Conservation (phyloP, 2,888 invertebrate species). For the Aricia artaxerxes region DNA sequence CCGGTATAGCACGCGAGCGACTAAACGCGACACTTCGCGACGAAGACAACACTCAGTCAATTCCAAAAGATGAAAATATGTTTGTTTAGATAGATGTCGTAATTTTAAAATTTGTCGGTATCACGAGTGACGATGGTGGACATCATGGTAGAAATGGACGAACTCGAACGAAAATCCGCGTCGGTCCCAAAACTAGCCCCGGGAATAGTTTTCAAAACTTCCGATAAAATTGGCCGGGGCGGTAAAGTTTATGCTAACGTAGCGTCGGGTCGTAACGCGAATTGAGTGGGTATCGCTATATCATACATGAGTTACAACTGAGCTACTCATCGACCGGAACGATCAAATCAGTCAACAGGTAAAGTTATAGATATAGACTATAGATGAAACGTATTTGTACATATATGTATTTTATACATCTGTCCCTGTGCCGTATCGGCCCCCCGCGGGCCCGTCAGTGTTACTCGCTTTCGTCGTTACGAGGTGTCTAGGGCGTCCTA, state of each 20-base stretch:
- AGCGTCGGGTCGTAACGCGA: background rate
- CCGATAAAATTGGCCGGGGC: background rate
- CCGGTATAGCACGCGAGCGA: background rate
- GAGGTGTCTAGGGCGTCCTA: slow-evolving; percentile 32
- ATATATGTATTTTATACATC: slow-evolving; percentile 34
- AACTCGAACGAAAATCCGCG: background rate
- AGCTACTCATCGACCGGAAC: background rate
- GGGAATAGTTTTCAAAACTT: background rate
- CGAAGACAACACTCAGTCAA: slow-evolving; percentile 31
- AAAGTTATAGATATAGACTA: slow-evolving; percentile 24
- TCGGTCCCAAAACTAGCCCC: background rate
- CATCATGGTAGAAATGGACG: background rate
- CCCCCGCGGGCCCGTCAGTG: background rate
- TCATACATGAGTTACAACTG: background rate
- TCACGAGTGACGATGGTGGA: slow-evolving; percentile 5
- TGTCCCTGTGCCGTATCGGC: background rate
- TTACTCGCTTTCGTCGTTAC: slow-evolving; percentile 36
- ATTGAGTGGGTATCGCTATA: background rate
- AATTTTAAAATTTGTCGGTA: slow-evolving; percentile 10
- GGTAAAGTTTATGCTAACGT: background rate
- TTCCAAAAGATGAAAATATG: slow-evolving; percentile 29
- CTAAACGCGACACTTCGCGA: background rate
- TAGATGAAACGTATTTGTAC: slow-evolving; percentile 33
- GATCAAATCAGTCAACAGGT: background rate
- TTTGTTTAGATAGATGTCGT: slow-evolving; percentile 34